phyloP scores from a whole-genome alignment of 2,888 invertebrate species.

The Beris chalybata region DNA sequence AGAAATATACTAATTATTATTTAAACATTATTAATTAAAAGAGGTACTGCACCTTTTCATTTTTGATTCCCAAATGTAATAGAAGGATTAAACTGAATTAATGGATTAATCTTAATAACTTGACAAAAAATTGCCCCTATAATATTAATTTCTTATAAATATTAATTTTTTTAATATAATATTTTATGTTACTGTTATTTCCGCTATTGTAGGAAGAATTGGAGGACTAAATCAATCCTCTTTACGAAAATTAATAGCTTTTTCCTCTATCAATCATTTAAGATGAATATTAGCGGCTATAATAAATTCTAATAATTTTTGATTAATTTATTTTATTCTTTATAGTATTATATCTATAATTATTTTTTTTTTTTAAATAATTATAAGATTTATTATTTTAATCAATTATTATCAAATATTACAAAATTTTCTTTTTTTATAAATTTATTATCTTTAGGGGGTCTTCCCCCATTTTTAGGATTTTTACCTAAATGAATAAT shows the following conservation, averaged over 20 bases:
- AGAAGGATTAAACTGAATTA: constrained; percentile 63
- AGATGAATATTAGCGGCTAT: constrained; percentile 60
- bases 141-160: constrained; percentile 62
- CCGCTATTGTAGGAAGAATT: constrained; percentile 58
- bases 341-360: constrained; percentile 58
- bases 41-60: too few relatives aligned
- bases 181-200: constrained; percentile 57
- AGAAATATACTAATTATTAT: too few relatives aligned
- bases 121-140: constrained; percentile 69
- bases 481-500: constrained; percentile 65
- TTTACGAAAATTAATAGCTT: constrained; percentile 54
- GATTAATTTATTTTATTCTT: constrained; percentile 57
- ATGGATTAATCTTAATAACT: constrained; percentile 61
- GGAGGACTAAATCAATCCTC: constrained; percentile 60
- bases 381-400: constrained; percentile 57
- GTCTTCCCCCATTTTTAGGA: constrained; percentile 64
- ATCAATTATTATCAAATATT: constrained; percentile 44
- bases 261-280: constrained; percentile 67
- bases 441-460: constrained; percentile 63
- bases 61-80: constrained; percentile 43
- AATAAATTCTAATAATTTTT: constrained; percentile 58
- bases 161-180: constrained; percentile 58
- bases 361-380: constrained; percentile 57
- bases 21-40: too few relatives aligned
- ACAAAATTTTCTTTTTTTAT: constrained; percentile 60